Evolutionary conservation across 2,888 invertebrate genomes (phyloP).

Genomic region (Rhamphomyia laevipes): DNA sequence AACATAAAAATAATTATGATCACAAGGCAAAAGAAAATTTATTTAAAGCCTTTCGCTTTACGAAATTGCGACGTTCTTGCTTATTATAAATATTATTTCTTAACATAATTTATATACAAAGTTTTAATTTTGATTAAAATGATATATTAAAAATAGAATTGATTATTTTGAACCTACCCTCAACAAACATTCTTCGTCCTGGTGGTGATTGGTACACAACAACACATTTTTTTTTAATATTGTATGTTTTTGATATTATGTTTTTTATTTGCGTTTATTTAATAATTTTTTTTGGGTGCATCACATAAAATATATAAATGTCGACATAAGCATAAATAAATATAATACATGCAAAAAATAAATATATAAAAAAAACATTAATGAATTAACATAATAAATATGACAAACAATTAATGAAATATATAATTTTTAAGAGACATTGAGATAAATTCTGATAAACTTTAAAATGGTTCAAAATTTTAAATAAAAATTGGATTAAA

Average conservation of each 20-base stretch:
- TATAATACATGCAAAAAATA: conserved; percentile 14
- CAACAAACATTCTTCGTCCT: conserved; percentile 62
- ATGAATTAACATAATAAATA: conserved; percentile 14
- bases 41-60: conserved; percentile 1
- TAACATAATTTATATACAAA: too few species aligned
- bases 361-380: conserved; percentile 24
- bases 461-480: too few species aligned
- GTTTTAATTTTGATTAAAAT: too few species aligned
- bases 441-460: too few species aligned
- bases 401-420: background rate
- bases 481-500: too few species aligned
- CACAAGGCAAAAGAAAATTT: conserved; percentile 2
- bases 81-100: too few species aligned
- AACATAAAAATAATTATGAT: too few species aligned
- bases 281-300: background rate
- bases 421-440: too few species aligned
- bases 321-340: too few species aligned
- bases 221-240: too few species aligned
- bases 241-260: too few species aligned
- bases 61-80: background rate
- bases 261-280: background rate
- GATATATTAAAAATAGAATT: background rate
- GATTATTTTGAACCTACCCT: conserved; percentile 48
- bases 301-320: too few species aligned
- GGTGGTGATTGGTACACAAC: conserved; percentile 32